Evolutionary conservation across 2,797 vertebrate species (phyloP).

Genomic region (Myotis myotis): DNA sequence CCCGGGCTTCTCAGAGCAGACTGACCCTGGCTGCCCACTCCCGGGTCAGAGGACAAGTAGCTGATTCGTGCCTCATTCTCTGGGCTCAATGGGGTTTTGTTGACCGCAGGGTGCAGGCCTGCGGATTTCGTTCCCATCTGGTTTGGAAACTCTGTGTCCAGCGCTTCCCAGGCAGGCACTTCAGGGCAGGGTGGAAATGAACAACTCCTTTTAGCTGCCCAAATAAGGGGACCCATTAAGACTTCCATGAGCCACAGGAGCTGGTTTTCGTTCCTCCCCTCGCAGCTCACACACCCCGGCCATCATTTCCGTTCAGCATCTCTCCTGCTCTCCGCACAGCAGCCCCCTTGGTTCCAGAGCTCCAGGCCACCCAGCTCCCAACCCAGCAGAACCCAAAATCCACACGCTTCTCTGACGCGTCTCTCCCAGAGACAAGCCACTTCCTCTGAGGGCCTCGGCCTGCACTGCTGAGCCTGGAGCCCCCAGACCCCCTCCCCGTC

Average conservation of each 20-base stretch:
- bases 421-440: not conserved
- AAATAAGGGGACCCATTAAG: conserved; percentile 31
- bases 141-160: not conserved
- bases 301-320: not conserved
- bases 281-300: fast-evolving
- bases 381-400: not conserved
- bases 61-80: not conserved
- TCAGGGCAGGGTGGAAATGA: not conserved
- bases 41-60: not conserved
- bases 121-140: not conserved
- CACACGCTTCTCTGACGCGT: not conserved
- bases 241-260: not conserved
- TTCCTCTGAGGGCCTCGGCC: not conserved
- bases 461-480: not conserved
- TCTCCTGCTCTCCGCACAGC: not conserved
- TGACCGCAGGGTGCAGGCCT: not conserved
- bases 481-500: not conserved
- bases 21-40: not conserved
- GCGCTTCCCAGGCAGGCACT: not conserved
- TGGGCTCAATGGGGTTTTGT: conserved; percentile 33
- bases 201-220: conserved; percentile 34
- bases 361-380: not conserved
- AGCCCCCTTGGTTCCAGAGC: no score
- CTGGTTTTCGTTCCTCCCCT: not conserved
- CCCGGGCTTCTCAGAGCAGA: not conserved